phyloP scores from a whole-genome alignment of 2,797 vertebrate genomes.

The Gorsachius magnificus region DNA sequence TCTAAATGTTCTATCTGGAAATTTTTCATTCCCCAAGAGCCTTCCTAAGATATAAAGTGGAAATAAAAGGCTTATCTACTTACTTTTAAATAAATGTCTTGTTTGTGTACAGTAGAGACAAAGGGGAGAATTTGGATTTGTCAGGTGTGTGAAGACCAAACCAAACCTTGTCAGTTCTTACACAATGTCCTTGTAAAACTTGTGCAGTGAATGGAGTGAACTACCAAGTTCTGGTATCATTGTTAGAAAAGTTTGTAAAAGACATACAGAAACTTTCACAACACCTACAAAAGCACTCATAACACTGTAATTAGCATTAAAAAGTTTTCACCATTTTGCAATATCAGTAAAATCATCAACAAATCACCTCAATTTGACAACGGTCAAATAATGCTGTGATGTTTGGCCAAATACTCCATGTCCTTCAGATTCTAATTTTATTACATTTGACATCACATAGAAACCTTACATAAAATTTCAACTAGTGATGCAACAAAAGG shows the following conservation, averaged over 20 bases:
- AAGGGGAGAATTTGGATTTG: not conserved
- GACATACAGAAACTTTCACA: not conserved
- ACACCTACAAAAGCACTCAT: not conserved
- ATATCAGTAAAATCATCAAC: not conserved
- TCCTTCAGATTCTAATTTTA: not conserved
- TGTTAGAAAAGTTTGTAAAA: not conserved
- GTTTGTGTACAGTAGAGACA: not conserved
- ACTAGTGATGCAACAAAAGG: not conserved
- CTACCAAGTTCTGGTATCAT: not conserved
- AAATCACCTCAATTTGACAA: not conserved
- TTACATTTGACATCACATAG: not conserved
- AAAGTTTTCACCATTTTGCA: not conserved
- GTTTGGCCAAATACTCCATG: not conserved
- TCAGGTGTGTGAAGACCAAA: not conserved
- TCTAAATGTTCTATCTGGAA: not conserved
- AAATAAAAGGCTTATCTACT: not conserved
- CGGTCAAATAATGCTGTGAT: not conserved
- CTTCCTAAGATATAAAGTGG: not conserved
- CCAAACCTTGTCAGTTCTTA: not conserved
- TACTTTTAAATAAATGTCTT: not conserved
- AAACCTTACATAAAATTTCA: not conserved
- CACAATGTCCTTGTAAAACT: not conserved
- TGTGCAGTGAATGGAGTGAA: not conserved
- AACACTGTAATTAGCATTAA: not conserved
- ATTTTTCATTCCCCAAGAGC: not conserved